phyloP scores from a whole-genome alignment of 2,113 vertebrate genomes.

The Entomyzon cyanotis region DNA sequence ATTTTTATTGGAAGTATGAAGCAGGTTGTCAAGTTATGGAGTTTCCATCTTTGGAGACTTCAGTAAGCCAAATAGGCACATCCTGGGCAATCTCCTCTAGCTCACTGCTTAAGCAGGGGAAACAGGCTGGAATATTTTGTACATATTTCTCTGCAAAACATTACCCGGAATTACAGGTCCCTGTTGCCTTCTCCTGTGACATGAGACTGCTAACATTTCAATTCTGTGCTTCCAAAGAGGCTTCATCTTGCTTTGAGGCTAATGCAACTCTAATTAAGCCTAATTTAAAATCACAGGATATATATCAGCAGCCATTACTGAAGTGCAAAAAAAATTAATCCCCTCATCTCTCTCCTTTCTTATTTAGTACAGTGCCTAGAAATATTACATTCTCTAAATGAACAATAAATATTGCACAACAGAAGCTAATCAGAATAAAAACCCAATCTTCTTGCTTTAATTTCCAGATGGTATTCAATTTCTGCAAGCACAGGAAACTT shows the following conservation, averaged over 20 bases:
- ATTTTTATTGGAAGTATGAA: background rate
- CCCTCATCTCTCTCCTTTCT: background rate
- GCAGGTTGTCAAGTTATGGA: background rate
- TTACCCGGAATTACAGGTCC: background rate
- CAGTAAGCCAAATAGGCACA: background rate
- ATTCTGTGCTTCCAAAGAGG: background rate
- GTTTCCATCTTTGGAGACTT: background rate
- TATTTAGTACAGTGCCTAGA: background rate
- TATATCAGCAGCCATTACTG: background rate
- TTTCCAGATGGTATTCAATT: conserved; percentile 19
- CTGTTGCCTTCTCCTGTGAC: background rate
- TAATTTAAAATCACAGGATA: conserved; percentile 1
- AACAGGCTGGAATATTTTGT: background rate
- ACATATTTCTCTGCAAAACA: background rate
- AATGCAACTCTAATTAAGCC: background rate
- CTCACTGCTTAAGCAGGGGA: background rate
- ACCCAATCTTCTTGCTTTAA: background rate
- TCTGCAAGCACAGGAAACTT: background rate
- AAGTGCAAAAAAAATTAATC: background rate
- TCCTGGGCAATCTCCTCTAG: background rate
- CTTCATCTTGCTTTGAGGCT: background rate
- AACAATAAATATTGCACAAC: conserved; percentile 4
- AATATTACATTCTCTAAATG: background rate
- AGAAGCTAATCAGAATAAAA: conserved; percentile 22
- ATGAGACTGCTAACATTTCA: background rate